These are phyloP conservation scores for Hypercompe scribonia DNA, from an alignment of 2,888 invertebrate genomes.

Conservation along the genomic window DNA sequence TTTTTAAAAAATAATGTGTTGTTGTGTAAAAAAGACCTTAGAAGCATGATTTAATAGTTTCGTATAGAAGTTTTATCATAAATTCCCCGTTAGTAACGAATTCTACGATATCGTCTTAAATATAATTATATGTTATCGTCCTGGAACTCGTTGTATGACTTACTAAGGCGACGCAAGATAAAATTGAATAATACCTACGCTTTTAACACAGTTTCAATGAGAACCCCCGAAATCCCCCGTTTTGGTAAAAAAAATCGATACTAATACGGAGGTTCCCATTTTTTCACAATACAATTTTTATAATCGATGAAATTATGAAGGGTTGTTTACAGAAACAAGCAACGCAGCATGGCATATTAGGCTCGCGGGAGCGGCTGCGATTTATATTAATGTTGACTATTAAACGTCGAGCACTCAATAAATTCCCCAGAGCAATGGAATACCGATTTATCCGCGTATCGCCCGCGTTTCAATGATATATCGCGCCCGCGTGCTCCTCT, in stretches of 20 bases:
- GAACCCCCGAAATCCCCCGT: background rate
- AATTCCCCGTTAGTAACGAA: too few species aligned
- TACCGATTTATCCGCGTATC: constrained; percentile 72
- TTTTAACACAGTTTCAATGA: background rate
- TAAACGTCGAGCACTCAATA: constrained; percentile 68
- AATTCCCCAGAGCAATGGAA: constrained; percentile 71
- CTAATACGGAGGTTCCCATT: constrained; percentile 14
- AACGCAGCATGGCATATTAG: constrained; percentile 46
- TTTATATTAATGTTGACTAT: constrained; percentile 77
- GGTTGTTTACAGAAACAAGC: constrained; percentile 46
- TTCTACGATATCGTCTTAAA: too few species aligned
- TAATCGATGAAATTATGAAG: constrained; percentile 44
- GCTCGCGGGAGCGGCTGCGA: constrained; percentile 56
- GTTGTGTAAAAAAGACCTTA: too few species aligned
- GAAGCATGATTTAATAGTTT: too few species aligned
- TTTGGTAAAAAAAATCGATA: too few species aligned
- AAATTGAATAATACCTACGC: background rate
- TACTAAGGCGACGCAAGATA: background rate
- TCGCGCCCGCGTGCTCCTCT: constrained; percentile 50
- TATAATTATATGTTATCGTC: too few species aligned
- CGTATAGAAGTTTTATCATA: too few species aligned
- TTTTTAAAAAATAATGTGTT: too few species aligned
- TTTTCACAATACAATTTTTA: constrained; percentile 34
- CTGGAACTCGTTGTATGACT: background rate
- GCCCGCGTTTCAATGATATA: constrained; percentile 52